phyloP scores from a whole-genome alignment of 2,888 invertebrate genomes.

The Nowickia ferox region DNA sequence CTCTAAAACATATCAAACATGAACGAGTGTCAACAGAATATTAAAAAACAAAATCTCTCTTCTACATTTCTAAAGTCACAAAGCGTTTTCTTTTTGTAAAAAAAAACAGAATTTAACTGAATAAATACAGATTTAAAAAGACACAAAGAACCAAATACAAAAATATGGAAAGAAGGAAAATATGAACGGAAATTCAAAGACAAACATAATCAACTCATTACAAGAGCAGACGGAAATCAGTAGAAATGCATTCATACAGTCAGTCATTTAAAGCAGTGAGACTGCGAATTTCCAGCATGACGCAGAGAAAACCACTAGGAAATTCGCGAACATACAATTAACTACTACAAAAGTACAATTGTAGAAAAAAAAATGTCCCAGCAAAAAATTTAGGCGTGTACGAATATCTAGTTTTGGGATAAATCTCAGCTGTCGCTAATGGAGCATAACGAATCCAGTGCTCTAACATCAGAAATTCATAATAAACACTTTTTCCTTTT shows the following conservation, averaged over 20 bases:
- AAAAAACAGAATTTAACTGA: constrained; percentile 33
- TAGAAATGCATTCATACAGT: constrained; percentile 59
- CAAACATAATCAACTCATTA: constrained; percentile 77
- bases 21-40: constrained; percentile 69
- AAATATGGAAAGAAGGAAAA: constrained; percentile 30
- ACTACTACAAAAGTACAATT: constrained; percentile 42
- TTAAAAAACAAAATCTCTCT: constrained; percentile 54
- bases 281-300: constrained; percentile 12
- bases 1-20: constrained; percentile 58
- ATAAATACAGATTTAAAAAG: constrained; percentile 46
- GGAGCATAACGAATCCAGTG: too few relatives aligned
- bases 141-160: constrained; percentile 11
- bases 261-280: constrained; percentile 49
- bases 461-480: too few relatives aligned
- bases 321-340: constrained; percentile 68
- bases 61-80: constrained; percentile 50
- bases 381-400: background rate
- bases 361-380: constrained; percentile 6
- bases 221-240: constrained; percentile 74
- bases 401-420: background rate
- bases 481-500: too few relatives aligned
- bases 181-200: constrained; percentile 72
- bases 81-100: constrained; percentile 47
- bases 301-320: constrained; percentile 44
- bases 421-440: too few relatives aligned